phyloP scores from a whole-genome alignment of 2,113 vertebrate genomes.

The Rhinichthys klamathensis region DNA sequence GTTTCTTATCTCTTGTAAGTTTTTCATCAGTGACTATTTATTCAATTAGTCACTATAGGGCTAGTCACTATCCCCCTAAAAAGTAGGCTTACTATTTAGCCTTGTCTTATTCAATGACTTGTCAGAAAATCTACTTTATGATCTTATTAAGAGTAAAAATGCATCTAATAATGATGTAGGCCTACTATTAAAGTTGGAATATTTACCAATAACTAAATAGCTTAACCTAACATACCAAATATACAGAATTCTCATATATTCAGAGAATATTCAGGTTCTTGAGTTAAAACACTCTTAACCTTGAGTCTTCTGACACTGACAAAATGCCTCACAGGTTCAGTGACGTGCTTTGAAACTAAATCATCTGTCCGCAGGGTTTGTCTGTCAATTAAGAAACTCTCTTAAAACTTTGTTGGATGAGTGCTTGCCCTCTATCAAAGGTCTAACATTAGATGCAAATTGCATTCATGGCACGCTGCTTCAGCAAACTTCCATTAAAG shows the following conservation, averaged over 20 bases:
- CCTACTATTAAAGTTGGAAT: not conserved
- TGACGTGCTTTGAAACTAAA: conserved; percentile 19
- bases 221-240: not conserved
- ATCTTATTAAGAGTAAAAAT: not conserved
- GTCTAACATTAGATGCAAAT: conserved; percentile 27
- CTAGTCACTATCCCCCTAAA: not conserved
- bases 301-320: not conserved
- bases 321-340: not conserved
- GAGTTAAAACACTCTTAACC: not conserved
- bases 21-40: not conserved
- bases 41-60: not conserved
- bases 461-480: conserved; percentile 38
- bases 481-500: conserved; percentile 46
- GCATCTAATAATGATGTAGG: not conserved
- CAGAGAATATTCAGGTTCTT: not conserved
- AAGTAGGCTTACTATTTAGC: not conserved
- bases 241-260: not conserved
- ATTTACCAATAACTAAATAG: not conserved
- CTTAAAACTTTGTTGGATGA: conserved; percentile 10
- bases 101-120: not conserved
- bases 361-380: not conserved
- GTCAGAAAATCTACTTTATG: not conserved
- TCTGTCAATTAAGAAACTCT: not conserved
- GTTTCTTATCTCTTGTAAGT: too few species aligned
- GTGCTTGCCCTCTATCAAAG: conserved; percentile 37